Evolutionary conservation across 2,888 invertebrate genomes (phyloP).

Genomic region (Oxyteleia sp.): DNA sequence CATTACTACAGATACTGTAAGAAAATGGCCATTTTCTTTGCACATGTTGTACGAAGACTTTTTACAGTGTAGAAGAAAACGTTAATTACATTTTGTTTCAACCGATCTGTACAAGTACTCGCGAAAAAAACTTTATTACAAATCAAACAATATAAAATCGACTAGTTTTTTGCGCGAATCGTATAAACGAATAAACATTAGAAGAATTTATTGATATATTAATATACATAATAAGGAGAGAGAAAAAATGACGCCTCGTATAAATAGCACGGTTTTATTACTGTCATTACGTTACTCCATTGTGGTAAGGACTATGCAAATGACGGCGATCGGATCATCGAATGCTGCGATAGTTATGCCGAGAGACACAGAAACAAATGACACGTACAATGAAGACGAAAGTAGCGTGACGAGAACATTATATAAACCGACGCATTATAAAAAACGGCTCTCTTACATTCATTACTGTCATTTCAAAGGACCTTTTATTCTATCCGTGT

Average conservation of each 20-base stretch:
- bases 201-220: slow-evolving; percentile 42
- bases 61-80: no score
- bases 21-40: no score
- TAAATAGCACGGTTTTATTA: slow-evolving; percentile 67
- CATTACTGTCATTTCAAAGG: slow-evolving; percentile 54
- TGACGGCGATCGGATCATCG: slow-evolving; percentile 51
- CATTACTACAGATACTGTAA: no score
- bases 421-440: slow-evolving; percentile 37
- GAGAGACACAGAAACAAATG: slow-evolving; percentile 53
- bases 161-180: not conserved
- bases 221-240: slow-evolving; percentile 24
- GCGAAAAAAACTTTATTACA: not conserved
- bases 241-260: slow-evolving; percentile 32
- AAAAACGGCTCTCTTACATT: slow-evolving; percentile 52
- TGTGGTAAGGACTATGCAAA: slow-evolving; percentile 71
- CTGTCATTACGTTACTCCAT: slow-evolving; percentile 57
- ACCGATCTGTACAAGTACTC: no score
- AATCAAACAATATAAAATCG: not conserved
- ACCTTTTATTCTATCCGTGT: slow-evolving; percentile 42
- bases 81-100: no score
- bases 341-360: slow-evolving; percentile 37
- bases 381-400: slow-evolving; percentile 58
- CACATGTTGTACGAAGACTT: no score
- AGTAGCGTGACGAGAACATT: slow-evolving; percentile 52
- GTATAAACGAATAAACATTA: slow-evolving; percentile 16